Conservation (phyloP, 2,113 vertebrate genomes). For the Piprites chloris region DNA sequence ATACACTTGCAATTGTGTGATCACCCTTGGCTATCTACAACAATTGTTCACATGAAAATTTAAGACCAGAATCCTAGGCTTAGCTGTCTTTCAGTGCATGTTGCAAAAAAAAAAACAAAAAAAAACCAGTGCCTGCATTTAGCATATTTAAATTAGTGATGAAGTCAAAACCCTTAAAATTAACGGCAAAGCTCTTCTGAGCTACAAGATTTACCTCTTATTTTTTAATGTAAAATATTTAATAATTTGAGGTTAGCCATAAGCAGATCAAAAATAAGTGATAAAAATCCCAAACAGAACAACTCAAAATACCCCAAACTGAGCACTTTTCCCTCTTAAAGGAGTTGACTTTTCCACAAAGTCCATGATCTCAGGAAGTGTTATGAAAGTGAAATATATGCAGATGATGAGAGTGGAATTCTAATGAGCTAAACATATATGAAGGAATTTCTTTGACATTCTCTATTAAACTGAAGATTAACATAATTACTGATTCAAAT, state of each 20-base stretch:
- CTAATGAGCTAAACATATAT: background rate
- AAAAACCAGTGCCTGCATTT: background rate
- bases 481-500: background rate
- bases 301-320: background rate
- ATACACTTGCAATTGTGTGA: background rate
- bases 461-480: background rate
- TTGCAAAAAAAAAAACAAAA: background rate
- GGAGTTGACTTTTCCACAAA: background rate
- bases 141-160: background rate
- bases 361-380: background rate
- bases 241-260: background rate
- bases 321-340: background rate
- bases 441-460: background rate
- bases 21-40: background rate
- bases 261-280: background rate
- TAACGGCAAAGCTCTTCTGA: background rate
- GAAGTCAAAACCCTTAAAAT: background rate
- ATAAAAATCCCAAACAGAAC: background rate
- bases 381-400: background rate
- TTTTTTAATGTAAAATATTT: background rate
- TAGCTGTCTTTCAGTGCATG: background rate
- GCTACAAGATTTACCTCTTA: background rate
- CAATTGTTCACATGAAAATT: background rate
- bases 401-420: background rate
- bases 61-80: background rate